phyloP scores from a whole-genome alignment of 1,140 invertebrate genomes.

The Zaprionus lachaisei region DNA sequence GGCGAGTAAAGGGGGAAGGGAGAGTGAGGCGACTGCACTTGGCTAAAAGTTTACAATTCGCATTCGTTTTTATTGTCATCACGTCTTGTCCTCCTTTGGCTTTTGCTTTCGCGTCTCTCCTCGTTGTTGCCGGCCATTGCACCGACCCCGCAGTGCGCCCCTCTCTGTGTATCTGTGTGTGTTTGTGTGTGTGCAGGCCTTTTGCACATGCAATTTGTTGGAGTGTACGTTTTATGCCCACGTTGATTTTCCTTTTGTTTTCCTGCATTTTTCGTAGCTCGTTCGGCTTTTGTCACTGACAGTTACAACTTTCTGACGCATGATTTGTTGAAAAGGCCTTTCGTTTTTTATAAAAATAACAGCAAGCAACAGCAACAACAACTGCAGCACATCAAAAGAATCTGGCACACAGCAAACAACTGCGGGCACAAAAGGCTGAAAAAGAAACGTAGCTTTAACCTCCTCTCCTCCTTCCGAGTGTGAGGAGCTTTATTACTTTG shows the following conservation, averaged over 20 bases:
- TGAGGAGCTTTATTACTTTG: constrained; percentile 26
- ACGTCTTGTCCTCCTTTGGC: constrained; percentile 61
- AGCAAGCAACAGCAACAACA: constrained; percentile 23
- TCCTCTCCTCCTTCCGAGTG: no score
- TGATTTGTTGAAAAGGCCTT: constrained; percentile 81
- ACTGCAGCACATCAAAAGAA: constrained; percentile 1
- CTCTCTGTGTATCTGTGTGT: constrained; percentile 1
- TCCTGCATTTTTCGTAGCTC: constrained; percentile 55
- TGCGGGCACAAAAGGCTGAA: constrained; percentile 38
- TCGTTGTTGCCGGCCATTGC: constrained; percentile 57
- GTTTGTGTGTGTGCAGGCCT: constrained; percentile 20
- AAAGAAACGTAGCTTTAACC: background rate
- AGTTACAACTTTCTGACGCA: constrained; percentile 81
- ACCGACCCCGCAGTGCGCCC: background rate
- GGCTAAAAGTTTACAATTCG: constrained; percentile 77
- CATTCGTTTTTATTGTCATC: constrained; percentile 81
- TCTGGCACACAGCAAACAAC: constrained; percentile 41
- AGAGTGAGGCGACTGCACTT: constrained; percentile 47
- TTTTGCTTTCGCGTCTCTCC: constrained; percentile 41
- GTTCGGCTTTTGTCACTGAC: constrained; percentile 62
- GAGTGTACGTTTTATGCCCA: constrained; percentile 26
- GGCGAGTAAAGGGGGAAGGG: background rate
- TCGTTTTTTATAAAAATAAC: constrained; percentile 64
- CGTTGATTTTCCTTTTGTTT: constrained; percentile 48
- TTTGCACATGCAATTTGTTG: constrained; percentile 68